Evolutionary conservation across 2,797 vertebrate species (phyloP).

Genomic region (Trachops cirrhosus): DNA sequence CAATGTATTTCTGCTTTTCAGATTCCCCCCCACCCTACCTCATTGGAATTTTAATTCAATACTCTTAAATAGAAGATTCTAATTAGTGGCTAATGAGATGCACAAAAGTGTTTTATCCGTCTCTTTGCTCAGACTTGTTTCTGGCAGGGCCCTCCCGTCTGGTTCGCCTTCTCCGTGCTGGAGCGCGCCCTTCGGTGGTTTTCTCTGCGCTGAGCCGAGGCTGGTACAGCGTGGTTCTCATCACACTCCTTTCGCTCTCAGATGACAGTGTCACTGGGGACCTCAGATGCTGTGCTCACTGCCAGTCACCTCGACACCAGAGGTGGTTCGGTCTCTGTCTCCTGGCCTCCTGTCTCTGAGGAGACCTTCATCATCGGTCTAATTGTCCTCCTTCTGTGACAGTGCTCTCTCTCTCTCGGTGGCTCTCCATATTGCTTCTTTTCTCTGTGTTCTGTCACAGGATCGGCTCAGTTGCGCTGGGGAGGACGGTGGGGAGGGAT

Average conservation of each 20-base stretch:
- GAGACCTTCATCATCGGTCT: not conserved
- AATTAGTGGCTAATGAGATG: not conserved
- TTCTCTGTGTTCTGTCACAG: not conserved
- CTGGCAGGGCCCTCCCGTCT: not conserved
- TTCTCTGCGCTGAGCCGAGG: not conserved
- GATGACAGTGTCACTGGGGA: not conserved
- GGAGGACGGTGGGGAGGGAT: not conserved
- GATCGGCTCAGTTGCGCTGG: not conserved
- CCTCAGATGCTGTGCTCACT: fast-evolving
- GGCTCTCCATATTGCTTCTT: not conserved
- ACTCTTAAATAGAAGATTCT: not conserved
- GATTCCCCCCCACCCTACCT: not conserved
- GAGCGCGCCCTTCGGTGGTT: not conserved
- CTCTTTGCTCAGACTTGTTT: not conserved
- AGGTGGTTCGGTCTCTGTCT: not conserved
- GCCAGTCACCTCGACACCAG: not conserved
- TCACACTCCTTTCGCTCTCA: not conserved
- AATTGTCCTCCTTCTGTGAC: not conserved
- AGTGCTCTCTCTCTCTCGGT: not conserved
- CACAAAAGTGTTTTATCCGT: not conserved
- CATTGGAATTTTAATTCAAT: not conserved
- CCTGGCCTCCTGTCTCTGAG: not conserved
- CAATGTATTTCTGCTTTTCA: not conserved
- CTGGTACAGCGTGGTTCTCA: not conserved
- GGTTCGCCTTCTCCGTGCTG: not conserved